phyloP scores from a whole-genome alignment of 2,888 invertebrate genomes.

The Rotaria sp. region DNA sequence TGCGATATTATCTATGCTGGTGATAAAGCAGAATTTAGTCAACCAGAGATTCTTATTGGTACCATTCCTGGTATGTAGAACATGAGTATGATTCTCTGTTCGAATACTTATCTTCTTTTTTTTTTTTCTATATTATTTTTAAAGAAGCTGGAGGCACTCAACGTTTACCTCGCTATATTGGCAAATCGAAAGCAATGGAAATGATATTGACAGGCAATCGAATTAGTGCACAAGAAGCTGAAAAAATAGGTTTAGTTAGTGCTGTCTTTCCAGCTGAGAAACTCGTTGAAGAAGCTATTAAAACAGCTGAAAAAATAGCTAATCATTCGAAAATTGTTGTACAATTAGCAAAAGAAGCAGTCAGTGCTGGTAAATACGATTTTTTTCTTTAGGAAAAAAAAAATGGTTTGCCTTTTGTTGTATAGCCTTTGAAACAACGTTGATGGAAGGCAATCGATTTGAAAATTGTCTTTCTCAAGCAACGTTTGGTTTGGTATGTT shows the following conservation, averaged over 20 bases:
- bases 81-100: too few species aligned
- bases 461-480: slow-evolving; percentile 86
- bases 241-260: slow-evolving; percentile 64
- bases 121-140: background rate
- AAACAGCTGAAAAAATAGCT: slow-evolving; percentile 85
- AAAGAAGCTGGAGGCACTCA: slow-evolving; percentile 90
- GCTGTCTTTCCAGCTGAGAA: slow-evolving; percentile 80
- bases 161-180: slow-evolving; percentile 71
- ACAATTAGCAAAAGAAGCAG: slow-evolving; percentile 78
- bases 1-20: slow-evolving; percentile 98
- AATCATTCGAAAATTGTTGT: slow-evolving; percentile 77
- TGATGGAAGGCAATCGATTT: slow-evolving; percentile 76
- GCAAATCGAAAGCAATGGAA: slow-evolving; percentile 98
- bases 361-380: slow-evolving; percentile 65
- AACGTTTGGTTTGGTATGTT: slow-evolving; percentile 67
- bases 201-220: slow-evolving; percentile 85
- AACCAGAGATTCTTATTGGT: slow-evolving; percentile 92
- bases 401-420: background rate
- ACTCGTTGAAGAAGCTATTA: slow-evolving; percentile 76
- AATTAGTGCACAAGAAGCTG: slow-evolving; percentile 78
- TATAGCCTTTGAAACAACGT: slow-evolving; percentile 67
- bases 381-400: background rate
- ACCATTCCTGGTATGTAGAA: slow-evolving; percentile 67
- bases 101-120: background rate
- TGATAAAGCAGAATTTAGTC: slow-evolving; percentile 93